These are phyloP conservation scores for Cataglyphis cursor DNA, from an alignment of 2,888 invertebrate species.

Conservation along the genomic window DNA sequence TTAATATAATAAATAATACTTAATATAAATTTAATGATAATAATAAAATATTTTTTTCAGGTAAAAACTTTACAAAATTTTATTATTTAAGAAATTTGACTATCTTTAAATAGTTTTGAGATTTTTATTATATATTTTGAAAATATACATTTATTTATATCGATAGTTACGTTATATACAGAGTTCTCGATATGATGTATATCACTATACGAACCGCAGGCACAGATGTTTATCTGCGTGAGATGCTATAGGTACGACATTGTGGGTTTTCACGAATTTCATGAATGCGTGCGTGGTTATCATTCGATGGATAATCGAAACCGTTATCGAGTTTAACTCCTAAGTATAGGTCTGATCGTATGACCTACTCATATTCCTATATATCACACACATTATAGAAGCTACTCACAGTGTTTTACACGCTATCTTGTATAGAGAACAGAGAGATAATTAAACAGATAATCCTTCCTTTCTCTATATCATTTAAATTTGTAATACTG, in stretches of 20 bases:
- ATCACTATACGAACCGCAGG: slow-evolving; percentile 25
- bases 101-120: background rate
- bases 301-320: slow-evolving; percentile 66
- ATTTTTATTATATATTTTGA: background rate
- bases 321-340: slow-evolving; percentile 61
- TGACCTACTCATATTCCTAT: slow-evolving; percentile 31
- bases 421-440: background rate
- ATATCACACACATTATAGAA: background rate
- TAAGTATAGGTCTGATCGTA: slow-evolving; percentile 16
- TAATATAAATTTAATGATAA: slow-evolving; percentile 1
- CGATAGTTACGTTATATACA: background rate
- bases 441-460: background rate
- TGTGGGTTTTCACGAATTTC: slow-evolving; percentile 69
- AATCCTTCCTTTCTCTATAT: background rate
- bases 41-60: slow-evolving; percentile 1
- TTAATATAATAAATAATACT: background rate
- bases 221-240: slow-evolving; percentile 37
- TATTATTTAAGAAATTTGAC: background rate
- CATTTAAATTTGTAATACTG: background rate
- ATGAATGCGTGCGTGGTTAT: slow-evolving; percentile 68
- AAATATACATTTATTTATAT: background rate
- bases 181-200: background rate
- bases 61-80: background rate
- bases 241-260: slow-evolving; percentile 36
- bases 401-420: background rate